Evolutionary conservation across 2,797 vertebrate genomes (phyloP), one percentile per base, ranked within the genome.

Genomic region (Selene dorsalis): DNA sequence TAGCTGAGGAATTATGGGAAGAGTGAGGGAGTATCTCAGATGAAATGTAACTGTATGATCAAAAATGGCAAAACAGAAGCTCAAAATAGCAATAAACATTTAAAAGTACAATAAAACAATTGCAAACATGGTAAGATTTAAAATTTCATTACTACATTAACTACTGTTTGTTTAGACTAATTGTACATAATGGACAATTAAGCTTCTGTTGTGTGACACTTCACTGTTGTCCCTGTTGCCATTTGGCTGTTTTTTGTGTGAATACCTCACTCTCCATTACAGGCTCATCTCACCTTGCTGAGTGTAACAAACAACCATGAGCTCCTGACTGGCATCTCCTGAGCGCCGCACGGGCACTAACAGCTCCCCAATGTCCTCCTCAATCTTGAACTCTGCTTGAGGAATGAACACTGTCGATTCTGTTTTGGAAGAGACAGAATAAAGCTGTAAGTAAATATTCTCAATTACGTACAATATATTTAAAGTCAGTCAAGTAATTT

Each of bases 351-450:
- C 90, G 3, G 96, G 96, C 59, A 97, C 91, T 55, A 97, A 64
- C 53, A 97, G 83, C 89, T 97, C 95, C 47, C 96, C 96, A 77
- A 93, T 65, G 16, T 96, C 95, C 91, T 97, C 96, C 72, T 96
- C 94, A 47, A 96, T 91, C 83, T 80, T 94, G 59, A 94, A 97
- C 88, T 97, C 96, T 24, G 93, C 92, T 57, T 96, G 94, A 83
- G 96, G 95, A 87, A 97, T 95, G 84, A 95, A 97, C 68, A 96
- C 96, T 0, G 89, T 96, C 12, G 96, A 95, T 87, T 97, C 97
- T 97, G 88, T 77, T 87, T 86, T 71, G 69, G 67, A 60, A 63
- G 32, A 73, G 22, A 75, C 69, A 73, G 2, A 79, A 39, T 53
- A 14, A 52, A 3, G n/a, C 32, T 65, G 5, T n/a, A n/a, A 79